Percentiles rank a stretch among this genome's conserved stretches.
Conservation (phyloP, 2,888 invertebrate species). For the Tetramorium bicarinatum region DNA sequence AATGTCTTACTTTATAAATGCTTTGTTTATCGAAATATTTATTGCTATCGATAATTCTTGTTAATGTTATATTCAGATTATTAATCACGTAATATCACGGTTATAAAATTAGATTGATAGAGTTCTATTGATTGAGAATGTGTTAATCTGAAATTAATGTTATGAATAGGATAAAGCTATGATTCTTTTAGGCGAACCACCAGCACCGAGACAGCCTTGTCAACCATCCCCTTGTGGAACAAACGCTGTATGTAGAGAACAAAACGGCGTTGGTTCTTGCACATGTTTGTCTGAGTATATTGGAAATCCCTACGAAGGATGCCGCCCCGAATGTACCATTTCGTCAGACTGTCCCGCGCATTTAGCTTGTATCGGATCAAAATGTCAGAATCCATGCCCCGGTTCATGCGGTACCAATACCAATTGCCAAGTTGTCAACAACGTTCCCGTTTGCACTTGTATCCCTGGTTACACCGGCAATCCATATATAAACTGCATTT, state of each 20-base stretch:
- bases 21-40: not conserved
- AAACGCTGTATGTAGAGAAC: conserved; percentile 91
- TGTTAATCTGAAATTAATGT: conserved; percentile 22
- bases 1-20: not conserved
- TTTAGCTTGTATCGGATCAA: conserved; percentile 87
- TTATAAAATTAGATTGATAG: not conserved
- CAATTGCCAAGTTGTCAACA: conserved; percentile 92
- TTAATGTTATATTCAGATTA: not conserved
- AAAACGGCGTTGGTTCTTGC: conserved; percentile 91
- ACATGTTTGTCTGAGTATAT: conserved; percentile 91
- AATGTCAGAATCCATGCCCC: conserved; percentile 87
- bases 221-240: conserved; percentile 92
- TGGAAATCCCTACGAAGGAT: conserved; percentile 90
- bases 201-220: conserved; percentile 88
- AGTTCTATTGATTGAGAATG: not conserved
- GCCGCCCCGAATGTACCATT: conserved; percentile 86
- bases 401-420: conserved; percentile 88
- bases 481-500: conserved; percentile 89
- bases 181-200: conserved; percentile 64
- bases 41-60: not conserved
- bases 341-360: conserved; percentile 86
- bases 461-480: conserved; percentile 89
- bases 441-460: conserved; percentile 93
- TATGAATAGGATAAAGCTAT: conserved; percentile 71
- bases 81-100: not conserved